phyloP scores from a whole-genome alignment of 2,888 invertebrate species.

The Dasypogon diadema region DNA sequence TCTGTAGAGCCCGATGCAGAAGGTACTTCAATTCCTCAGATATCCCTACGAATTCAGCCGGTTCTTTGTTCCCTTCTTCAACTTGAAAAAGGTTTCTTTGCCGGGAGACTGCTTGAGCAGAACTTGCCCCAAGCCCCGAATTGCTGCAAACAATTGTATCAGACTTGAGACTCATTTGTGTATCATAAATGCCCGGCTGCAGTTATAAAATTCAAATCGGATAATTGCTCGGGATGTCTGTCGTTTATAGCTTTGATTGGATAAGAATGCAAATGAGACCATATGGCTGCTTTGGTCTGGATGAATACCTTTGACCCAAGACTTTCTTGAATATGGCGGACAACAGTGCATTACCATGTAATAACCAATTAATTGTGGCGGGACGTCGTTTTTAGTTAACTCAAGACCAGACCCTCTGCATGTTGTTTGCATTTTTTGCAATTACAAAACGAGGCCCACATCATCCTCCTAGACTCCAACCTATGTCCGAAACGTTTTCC shows the following conservation, averaged over 20 bases:
- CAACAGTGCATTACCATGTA: not conserved
- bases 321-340: not conserved
- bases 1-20: too few relatives aligned
- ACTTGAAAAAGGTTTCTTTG: not conserved
- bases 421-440: not conserved
- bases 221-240: slow-evolving; percentile 44
- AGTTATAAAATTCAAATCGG: slow-evolving; percentile 48
- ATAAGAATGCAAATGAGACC: slow-evolving; percentile 48
- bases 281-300: not conserved
- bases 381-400: not conserved
- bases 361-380: slow-evolving; percentile 44
- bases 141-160: not conserved
- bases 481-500: too few relatives aligned
- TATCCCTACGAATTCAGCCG: slow-evolving; percentile 4
- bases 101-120: not conserved
- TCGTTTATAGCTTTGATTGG: slow-evolving; percentile 47
- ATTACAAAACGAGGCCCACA: too few relatives aligned
- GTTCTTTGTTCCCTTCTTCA: slow-evolving; percentile 3
- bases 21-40: not conserved
- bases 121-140: not conserved
- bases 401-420: slow-evolving; percentile 17
- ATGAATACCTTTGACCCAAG: slow-evolving; percentile 36
- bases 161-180: not conserved
- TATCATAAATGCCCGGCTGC: not conserved
- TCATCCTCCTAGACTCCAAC: too few relatives aligned